A percentile compares a stretch with the other conserved stretches of the same genome.
Conservation (phyloP, 2,797 vertebrate genomes). For the Semaprochilodus insignis region DNA sequence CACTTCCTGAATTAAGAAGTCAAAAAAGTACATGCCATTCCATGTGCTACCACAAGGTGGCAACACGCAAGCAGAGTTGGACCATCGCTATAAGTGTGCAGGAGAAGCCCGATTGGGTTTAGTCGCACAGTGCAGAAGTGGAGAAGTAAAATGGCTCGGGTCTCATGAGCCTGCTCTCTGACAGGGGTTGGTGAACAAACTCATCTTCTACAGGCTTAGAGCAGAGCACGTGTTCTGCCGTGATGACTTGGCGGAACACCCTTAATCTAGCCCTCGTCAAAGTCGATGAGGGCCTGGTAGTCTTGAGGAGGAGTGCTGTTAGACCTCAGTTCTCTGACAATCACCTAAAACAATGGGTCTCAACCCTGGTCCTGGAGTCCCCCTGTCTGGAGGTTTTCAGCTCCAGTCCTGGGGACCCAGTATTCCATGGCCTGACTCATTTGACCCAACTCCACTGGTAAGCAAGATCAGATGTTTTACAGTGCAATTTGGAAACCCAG, state of each 20-base stretch:
- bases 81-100: not conserved
- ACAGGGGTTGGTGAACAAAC: slow-evolving; percentile 12
- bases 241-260: slow-evolving; percentile 17
- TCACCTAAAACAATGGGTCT: not conserved
- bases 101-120: not conserved
- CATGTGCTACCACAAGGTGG: slow-evolving; percentile 25
- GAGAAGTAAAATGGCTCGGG: slow-evolving; percentile 27
- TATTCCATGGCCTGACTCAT: not conserved
- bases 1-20: not conserved
- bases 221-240: not conserved
- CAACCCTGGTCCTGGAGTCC: not conserved
- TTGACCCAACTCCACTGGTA: too few species aligned
- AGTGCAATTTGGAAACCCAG: not conserved
- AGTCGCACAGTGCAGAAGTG: not conserved
- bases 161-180: not conserved
- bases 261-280: slow-evolving; percentile 10
- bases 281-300: slow-evolving; percentile 4
- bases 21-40: slow-evolving; percentile 17
- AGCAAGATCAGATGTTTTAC: not conserved
- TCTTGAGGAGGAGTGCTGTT: slow-evolving; percentile 1
- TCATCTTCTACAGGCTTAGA: slow-evolving; percentile 16
- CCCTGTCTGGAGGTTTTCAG: not conserved
- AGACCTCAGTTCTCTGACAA: not conserved
- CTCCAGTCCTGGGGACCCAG: not conserved
- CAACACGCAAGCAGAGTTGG: not conserved